These are phyloP conservation scores for Hemitrygon akajei DNA, from an alignment of 2,797 vertebrate species.

Conservation along the genomic window DNA sequence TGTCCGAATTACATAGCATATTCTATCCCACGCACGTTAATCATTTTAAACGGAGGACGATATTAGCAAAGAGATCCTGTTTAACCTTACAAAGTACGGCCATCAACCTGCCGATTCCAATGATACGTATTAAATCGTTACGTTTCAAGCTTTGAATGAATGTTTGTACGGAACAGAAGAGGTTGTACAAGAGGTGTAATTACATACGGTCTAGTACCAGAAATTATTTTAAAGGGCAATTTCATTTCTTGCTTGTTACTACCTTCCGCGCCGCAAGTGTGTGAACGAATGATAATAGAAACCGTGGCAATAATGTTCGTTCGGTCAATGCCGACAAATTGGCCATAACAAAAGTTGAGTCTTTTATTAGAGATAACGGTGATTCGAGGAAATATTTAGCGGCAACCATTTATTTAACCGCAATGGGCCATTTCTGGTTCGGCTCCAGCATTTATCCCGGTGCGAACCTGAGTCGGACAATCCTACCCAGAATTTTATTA, in stretches of 20 bases:
- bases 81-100: not conserved
- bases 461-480: not conserved
- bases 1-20: not conserved
- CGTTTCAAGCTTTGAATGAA: not conserved
- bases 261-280: no score
- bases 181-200: not conserved
- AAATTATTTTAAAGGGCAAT: not conserved
- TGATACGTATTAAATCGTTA: not conserved
- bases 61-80: not conserved
- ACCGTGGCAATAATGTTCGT: not conserved
- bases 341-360: not conserved
- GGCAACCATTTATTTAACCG: not conserved
- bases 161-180: not conserved
- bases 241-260: not conserved
- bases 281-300: not conserved
- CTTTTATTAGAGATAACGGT: not conserved
- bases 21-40: not conserved
- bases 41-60: not conserved
- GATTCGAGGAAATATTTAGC: not conserved
- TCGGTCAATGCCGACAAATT: not conserved
- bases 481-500: not conserved
- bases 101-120: not conserved
- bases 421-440: no score
- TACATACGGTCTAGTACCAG: no score
- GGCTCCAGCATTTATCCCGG: not conserved